phyloP scores from a whole-genome alignment of 2,888 invertebrate species.

The Gastracanthus pulcherrimus region DNA sequence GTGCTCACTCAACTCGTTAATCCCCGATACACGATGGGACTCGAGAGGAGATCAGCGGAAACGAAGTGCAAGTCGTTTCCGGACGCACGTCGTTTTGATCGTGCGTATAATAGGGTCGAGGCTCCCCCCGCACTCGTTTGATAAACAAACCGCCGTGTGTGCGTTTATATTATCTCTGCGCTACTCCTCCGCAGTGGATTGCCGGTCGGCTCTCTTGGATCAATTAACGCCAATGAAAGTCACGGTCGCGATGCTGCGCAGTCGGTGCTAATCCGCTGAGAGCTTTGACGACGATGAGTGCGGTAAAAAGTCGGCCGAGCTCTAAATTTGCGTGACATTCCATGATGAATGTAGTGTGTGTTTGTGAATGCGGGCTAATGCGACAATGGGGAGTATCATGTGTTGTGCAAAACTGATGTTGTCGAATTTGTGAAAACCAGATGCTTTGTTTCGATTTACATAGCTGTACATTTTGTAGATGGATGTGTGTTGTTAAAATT shows the following conservation, averaged over 20 bases:
- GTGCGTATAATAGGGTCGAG: neutral
- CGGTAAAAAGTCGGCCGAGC: neutral
- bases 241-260: slow-evolving; percentile 1
- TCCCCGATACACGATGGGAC: neutral
- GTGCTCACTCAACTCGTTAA: neutral
- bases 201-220: too few species aligned
- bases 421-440: too few species aligned
- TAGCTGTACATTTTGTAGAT: too few species aligned
- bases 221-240: slow-evolving; percentile 41
- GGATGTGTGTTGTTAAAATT: too few species aligned
- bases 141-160: neutral
- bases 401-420: too few species aligned
- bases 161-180: neutral
- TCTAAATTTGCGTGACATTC: neutral
- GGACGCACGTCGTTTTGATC: neutral
- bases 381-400: too few species aligned
- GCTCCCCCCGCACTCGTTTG: neutral
- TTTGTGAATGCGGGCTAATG: too few species aligned
- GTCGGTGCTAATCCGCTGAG: slow-evolving; percentile 3
- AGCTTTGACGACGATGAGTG: too few species aligned
- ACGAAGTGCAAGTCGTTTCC: neutral
- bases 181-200: neutral
- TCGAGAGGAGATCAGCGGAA: neutral
- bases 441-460: too few species aligned
- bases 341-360: neutral